These are phyloP conservation scores for Tachina grossa DNA, from an alignment of 2,888 invertebrate genomes.

Conservation along the genomic window DNA sequence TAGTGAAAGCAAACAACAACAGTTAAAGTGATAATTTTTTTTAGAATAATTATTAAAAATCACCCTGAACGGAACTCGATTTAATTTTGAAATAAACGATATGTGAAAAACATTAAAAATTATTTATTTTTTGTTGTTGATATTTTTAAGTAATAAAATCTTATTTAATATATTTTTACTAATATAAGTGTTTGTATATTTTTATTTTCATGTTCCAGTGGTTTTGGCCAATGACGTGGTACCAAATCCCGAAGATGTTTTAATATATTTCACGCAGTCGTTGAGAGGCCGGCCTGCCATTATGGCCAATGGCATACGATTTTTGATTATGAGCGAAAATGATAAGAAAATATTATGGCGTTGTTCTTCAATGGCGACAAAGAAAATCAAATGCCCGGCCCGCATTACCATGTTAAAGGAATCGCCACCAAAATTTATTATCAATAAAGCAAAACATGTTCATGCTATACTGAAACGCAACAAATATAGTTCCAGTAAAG, in stretches of 20 bases:
- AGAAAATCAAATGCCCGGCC: constrained; percentile 82
- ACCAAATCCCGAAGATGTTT: constrained; percentile 80
- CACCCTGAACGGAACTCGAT: too few relatives aligned
- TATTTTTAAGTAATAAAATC: constrained; percentile 25
- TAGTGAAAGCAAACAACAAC: not conserved
- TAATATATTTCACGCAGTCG: constrained; percentile 82
- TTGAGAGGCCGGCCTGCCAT: constrained; percentile 82
- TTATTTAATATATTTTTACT: constrained; percentile 43
- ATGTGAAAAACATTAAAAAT: constrained; percentile 12
- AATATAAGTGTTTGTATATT: constrained; percentile 48
- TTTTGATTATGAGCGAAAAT: constrained; percentile 83
- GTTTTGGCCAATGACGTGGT: constrained; percentile 80
- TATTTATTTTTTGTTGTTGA: not conserved
- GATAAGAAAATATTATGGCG: constrained; percentile 82
- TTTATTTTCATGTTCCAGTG: constrained; percentile 75
- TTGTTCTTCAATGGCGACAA: constrained; percentile 83
- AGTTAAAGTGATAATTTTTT: constrained; percentile 27
- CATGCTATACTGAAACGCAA: constrained; percentile 82
- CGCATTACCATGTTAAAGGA: constrained; percentile 82
- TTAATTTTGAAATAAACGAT: constrained; percentile 29
- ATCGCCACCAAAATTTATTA: constrained; percentile 82
- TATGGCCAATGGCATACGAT: constrained; percentile 83
- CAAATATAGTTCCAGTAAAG: constrained; percentile 81
- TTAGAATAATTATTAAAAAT: not conserved
- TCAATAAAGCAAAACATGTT: constrained; percentile 82